These are phyloP conservation scores for Hemiprocne comata DNA, from an alignment of 2,113 vertebrate species.

Conservation along the genomic window DNA sequence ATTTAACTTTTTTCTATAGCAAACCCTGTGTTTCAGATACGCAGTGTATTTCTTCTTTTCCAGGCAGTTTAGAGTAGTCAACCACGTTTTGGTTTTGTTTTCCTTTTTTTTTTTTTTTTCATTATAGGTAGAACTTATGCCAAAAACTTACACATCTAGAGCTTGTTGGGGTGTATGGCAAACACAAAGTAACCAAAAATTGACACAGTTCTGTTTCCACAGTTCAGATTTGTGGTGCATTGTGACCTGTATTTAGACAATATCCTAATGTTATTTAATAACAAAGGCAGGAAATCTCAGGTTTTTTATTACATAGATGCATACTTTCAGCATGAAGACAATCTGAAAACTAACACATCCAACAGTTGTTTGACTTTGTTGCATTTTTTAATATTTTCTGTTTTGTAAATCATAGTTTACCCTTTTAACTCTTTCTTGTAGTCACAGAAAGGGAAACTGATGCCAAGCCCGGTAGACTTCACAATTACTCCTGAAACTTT, in stretches of 20 bases:
- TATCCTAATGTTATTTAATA: not conserved
- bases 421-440: slow-evolving; percentile 49
- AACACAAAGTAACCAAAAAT: not conserved
- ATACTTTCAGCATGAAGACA: not conserved
- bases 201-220: not conserved
- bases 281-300: not conserved
- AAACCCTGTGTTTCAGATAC: not conserved
- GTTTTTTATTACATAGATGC: not conserved
- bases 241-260: not conserved
- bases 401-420: not conserved
- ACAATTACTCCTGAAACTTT: slow-evolving; percentile 93
- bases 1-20: not conserved
- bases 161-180: not conserved
- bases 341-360: not conserved
- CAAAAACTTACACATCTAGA: not conserved
- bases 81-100: not conserved
- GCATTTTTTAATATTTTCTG: not conserved
- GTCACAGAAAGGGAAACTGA: slow-evolving; percentile 89
- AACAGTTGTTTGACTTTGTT: not conserved
- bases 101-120: not conserved
- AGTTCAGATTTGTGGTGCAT: not conserved
- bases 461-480: slow-evolving; percentile 89
- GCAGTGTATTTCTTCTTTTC: not conserved
- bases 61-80: not conserved
- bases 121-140: not conserved